These are phyloP conservation scores for Poeciliopsis gracilis DNA, from an alignment of 2,797 vertebrate genomes.

Conservation along the genomic window DNA sequence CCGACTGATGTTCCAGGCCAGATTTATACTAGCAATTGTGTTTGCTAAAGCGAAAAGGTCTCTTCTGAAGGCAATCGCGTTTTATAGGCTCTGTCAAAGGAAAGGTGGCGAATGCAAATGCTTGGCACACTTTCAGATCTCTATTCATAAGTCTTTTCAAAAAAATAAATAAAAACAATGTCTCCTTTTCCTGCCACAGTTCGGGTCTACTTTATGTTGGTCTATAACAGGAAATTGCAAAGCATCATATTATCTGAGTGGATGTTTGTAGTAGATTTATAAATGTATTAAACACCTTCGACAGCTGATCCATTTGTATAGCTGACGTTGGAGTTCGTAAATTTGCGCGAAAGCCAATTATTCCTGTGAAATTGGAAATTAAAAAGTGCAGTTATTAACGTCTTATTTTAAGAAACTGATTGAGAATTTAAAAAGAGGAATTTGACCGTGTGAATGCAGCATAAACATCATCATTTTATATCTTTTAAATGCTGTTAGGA, in stretches of 20 bases:
- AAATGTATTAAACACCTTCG: background rate
- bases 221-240: background rate
- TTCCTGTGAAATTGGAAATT: background rate
- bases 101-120: background rate
- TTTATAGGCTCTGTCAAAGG: background rate
- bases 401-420: background rate
- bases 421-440: background rate
- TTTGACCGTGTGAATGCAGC: background rate
- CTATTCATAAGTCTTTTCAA: background rate
- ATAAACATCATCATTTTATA: background rate
- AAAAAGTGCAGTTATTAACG: background rate
- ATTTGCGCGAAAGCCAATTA: background rate
- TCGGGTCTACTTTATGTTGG: background rate
- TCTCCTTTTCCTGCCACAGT: background rate
- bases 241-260: no score
- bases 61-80: background rate
- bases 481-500: background rate
- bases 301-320: background rate
- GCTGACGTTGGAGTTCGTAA: background rate
- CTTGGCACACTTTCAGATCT: background rate
- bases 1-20: background rate
- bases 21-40: background rate
- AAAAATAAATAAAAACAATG: background rate
- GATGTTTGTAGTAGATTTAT: background rate
- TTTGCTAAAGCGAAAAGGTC: background rate